These are phyloP conservation scores for Montipora capricornis DNA, from an alignment of 64 coral and sea anemone species.

Conservation along the genomic window DNA sequence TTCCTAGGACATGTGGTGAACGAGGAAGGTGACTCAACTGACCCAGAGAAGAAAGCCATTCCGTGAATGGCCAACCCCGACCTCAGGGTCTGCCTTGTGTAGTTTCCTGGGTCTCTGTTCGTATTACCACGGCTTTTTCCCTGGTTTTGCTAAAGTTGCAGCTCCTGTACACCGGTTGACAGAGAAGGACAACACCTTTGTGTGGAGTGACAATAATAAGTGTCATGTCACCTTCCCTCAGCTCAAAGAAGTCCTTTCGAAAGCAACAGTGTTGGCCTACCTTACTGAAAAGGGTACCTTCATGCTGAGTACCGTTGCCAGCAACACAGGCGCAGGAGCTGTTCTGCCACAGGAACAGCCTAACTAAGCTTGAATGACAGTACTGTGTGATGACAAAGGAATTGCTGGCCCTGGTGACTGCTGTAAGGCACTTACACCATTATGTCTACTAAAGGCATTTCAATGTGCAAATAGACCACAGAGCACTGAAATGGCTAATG, in stretches of 20 bases:
- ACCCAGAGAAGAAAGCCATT: conserved; percentile 36
- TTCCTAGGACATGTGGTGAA: conserved; percentile 31
- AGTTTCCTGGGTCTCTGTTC: conserved; percentile 36
- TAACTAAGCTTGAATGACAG: conserved; percentile 25
- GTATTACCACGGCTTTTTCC: conserved; percentile 15
- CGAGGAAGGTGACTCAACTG: neutral
- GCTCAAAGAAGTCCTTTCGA: neutral
- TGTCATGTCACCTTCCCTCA: neutral
- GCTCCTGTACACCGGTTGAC: neutral
- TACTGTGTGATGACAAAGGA: conserved; percentile 25
- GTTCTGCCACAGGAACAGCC: conserved; percentile 17
- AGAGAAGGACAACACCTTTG: neutral
- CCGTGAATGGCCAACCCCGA: conserved; percentile 14
- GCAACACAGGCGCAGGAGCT: conserved; percentile 18
- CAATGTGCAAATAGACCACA: neutral
- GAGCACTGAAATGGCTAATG: conserved; percentile 10
- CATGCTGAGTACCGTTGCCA: conserved; percentile 17
- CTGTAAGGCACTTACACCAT: conserved; percentile 20
- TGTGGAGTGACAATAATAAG: neutral
- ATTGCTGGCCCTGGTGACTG: neutral
- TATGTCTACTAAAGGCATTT: conserved; percentile 18
- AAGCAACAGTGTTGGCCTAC: neutral
- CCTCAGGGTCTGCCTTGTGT: neutral
- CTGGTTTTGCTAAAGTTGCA: conserved; percentile 3
- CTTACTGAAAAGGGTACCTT: neutral